phyloP scores from a whole-genome alignment of 2,797 vertebrate genomes.

The Hapalemur alaotrensis region DNA sequence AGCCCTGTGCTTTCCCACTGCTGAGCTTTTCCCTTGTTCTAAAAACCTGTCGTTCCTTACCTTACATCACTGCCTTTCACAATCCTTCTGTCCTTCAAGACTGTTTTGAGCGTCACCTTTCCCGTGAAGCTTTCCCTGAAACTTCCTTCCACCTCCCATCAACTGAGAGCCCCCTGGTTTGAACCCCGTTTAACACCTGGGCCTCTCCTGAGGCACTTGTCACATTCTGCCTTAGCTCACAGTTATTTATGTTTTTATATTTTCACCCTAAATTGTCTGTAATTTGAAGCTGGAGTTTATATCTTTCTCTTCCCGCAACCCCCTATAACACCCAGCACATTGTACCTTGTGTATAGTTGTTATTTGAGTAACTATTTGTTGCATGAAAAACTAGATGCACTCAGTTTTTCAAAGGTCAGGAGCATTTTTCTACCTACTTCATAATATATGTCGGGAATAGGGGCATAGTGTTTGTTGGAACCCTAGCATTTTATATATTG shows the following conservation, averaged over 20 bases:
- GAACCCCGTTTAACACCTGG: neutral
- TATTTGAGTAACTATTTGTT: neutral
- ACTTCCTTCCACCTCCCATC: neutral
- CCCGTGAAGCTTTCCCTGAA: neutral
- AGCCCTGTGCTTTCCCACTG: neutral
- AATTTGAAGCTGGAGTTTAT: neutral
- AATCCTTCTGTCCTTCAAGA: neutral
- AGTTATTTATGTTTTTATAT: neutral
- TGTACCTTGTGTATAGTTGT: neutral
- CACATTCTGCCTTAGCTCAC: neutral
- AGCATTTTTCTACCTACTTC: neutral
- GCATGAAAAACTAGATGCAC: neutral
- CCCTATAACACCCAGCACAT: neutral
- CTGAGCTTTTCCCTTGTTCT: neutral
- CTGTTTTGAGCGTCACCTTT: neutral
- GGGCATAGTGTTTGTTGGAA: neutral
- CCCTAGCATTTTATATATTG: neutral
- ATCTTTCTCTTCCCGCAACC: neutral
- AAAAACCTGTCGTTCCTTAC: neutral
- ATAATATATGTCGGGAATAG: neutral
- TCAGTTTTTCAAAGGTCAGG: neutral
- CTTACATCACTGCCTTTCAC: neutral
- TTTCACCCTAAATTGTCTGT: neutral
- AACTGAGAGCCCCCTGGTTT: neutral
- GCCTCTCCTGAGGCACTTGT: neutral